Base-by-base conservation (phyloP, 2,113 vertebrate genomes). In the Trematocara nigrifrons region DNA sequence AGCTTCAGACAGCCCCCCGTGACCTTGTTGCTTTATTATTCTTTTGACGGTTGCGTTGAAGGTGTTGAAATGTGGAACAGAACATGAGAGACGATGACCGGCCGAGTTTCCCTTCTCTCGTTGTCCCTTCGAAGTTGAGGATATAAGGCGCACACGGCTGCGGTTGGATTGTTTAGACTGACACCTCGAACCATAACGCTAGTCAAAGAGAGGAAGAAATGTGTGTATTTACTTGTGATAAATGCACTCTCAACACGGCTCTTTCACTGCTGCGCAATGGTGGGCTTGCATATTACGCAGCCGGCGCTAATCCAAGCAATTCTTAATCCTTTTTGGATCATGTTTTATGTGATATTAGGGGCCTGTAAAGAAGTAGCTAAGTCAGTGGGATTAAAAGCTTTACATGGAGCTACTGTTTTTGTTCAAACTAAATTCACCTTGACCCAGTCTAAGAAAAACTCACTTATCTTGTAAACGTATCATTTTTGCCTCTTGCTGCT, bases 61-160 rank as follows among this genome's bases (percentile, higher is more conserved):
- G 96, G 92, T 96, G 96, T 95, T 97, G 97, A 97, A 97, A 97
- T 96, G 96, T 95, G 94, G 96, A 97, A 94, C 96, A 95, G 96
- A 95, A 97, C 95, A 95, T 96, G 96, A 97, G 96, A 97, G 95
- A 96, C 71, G 93, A 94, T 95, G 94, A 94, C 95, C 88, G 61
- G 95, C 96, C 92, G 95, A 93, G 94, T 94, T 96, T 90, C 86
- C 89, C 84, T 64, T 80, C 84, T 78, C 87, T 90, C 59, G 81
- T 59, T 90, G 89, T 92, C 91, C 94, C 59, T 80, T 81, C 84
- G 2, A 77, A 84, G 82, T 81, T 20, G 66, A 92, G 90, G 90
- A 95, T 96, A 96, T 96, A 95, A 95, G 94, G 96, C 88, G 89
- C 91, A 89, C 96, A 90, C 94, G 95, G 86, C 94, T 95, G 96